Evolutionary conservation across 2,113 vertebrate genomes (phyloP).

Genomic region (Nesogale talazaci): DNA sequence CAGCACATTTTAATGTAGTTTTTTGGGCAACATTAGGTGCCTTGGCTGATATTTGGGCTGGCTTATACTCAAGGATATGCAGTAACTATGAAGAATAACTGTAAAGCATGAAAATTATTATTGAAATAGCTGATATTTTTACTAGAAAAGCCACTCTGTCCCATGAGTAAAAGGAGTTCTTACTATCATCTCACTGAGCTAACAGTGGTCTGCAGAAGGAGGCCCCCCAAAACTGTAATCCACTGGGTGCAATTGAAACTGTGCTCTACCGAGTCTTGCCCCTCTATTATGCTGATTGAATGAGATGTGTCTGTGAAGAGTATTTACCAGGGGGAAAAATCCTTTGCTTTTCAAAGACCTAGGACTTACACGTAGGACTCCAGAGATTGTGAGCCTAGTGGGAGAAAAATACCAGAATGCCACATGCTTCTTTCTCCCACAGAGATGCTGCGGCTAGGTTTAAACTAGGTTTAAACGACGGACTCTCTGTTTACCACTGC

Average conservation of each 20-base stretch:
- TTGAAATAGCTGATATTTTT: conserved; percentile 11
- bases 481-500: no score
- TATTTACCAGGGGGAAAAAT: neutral
- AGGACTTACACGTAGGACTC: neutral
- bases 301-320: neutral
- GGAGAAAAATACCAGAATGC: neutral
- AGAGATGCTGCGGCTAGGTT: no score
- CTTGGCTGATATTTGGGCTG: no score
- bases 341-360: neutral
- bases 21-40: no score
- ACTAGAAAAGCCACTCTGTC: neutral
- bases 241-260: neutral
- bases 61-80: no score
- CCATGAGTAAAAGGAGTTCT: neutral
- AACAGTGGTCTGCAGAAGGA: neutral
- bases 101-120: conserved; percentile 46
- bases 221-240: neutral
- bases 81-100: conserved; percentile 26
- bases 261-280: neutral
- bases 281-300: neutral
- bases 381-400: neutral
- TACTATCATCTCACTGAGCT: neutral
- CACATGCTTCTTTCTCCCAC: no score
- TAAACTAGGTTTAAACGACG: neutral
- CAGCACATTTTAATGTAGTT: no score